Percentiles rank a stretch among this genome's conserved stretches.
These are phyloP conservation scores for Tenthredo scrophulariae DNA, from an alignment of 2,888 invertebrate genomes.

Conservation along the genomic window DNA sequence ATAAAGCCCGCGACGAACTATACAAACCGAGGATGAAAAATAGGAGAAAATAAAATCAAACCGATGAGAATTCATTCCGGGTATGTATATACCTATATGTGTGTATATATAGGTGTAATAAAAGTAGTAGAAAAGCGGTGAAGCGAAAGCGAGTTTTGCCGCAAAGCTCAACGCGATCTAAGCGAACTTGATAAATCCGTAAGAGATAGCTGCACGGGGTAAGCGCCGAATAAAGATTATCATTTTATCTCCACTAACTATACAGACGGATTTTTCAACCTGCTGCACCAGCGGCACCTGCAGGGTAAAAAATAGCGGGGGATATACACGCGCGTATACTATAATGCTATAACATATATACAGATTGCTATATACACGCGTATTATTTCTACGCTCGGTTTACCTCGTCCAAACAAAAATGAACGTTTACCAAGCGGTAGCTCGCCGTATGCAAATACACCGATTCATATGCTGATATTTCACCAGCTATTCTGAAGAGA, in stretches of 20 bases:
- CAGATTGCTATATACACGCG: neutral
- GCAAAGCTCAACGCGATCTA: too few relatives aligned
- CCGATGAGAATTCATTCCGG: too few relatives aligned
- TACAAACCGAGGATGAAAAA: neutral
- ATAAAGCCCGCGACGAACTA: neutral
- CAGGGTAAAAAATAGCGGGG: neutral
- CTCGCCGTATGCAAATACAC: slow-evolving; percentile 16
- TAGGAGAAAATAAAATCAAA: too few relatives aligned
- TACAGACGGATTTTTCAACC: neutral
- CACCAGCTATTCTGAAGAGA: slow-evolving; percentile 3
- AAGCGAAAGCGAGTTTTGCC: neutral
- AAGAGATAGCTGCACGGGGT: neutral
- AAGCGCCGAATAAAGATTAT: slow-evolving; percentile 1
- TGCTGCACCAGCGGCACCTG: neutral
- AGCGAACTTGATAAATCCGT: neutral
- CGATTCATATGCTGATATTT: slow-evolving; percentile 35
- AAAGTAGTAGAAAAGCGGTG: neutral
- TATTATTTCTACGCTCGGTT: slow-evolving; percentile 2
- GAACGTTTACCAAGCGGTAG: slow-evolving; percentile 19
- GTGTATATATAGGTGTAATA: too few relatives aligned
- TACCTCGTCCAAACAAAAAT: slow-evolving; percentile 11
- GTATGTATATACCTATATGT: too few relatives aligned
- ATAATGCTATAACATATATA: too few relatives aligned
- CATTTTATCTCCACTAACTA: neutral
- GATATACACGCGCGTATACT: neutral